A percentile compares a stretch with the other conserved stretches of the same genome.
phyloP scores from a whole-genome alignment of 2,888 invertebrate genomes.

The Tachina grossa region DNA sequence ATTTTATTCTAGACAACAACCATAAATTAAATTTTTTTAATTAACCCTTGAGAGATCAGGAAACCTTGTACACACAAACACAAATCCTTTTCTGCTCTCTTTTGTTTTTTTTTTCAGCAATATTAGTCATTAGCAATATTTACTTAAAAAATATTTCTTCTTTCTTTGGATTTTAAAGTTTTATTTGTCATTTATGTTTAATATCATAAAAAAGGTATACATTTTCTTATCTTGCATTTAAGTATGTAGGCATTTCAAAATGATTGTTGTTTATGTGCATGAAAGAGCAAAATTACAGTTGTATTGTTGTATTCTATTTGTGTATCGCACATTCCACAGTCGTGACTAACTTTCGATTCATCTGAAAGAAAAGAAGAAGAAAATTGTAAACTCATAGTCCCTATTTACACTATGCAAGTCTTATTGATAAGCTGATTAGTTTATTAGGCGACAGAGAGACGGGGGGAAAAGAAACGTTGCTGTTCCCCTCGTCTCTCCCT shows the following conservation, averaged over 20 bases:
- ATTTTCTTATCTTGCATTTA: slow-evolving; percentile 42
- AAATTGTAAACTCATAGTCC: slow-evolving; percentile 8
- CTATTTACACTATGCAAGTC: no score
- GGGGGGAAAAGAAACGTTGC: no score
- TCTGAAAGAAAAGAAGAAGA: slow-evolving; percentile 34
- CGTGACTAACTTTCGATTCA: slow-evolving; percentile 52
- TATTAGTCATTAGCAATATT: slow-evolving; percentile 42
- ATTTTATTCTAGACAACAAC: slow-evolving; percentile 42
- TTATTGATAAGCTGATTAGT: no score
- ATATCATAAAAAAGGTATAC: slow-evolving; percentile 31
- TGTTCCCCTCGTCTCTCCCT: no score
- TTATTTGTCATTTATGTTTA: slow-evolving; percentile 34
- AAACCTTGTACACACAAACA: not conserved
- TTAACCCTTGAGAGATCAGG: slow-evolving; percentile 19
- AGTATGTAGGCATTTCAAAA: slow-evolving; percentile 21
- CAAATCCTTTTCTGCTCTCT: not conserved
- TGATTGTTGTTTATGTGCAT: slow-evolving; percentile 12
- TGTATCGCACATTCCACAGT: slow-evolving; percentile 48
- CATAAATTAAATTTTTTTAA: not conserved
- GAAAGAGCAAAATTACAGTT: slow-evolving; percentile 5
- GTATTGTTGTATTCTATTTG: not conserved
- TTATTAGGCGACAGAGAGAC: no score
- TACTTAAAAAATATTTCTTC: slow-evolving; percentile 9
- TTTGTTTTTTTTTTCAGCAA: not conserved
- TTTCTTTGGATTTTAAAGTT: not conserved